A percentile compares a stretch with the other conserved stretches of the same genome.
Evolutionary conservation across 2,888 invertebrate species (phyloP).

Genomic region (Aethes cnicana): DNA sequence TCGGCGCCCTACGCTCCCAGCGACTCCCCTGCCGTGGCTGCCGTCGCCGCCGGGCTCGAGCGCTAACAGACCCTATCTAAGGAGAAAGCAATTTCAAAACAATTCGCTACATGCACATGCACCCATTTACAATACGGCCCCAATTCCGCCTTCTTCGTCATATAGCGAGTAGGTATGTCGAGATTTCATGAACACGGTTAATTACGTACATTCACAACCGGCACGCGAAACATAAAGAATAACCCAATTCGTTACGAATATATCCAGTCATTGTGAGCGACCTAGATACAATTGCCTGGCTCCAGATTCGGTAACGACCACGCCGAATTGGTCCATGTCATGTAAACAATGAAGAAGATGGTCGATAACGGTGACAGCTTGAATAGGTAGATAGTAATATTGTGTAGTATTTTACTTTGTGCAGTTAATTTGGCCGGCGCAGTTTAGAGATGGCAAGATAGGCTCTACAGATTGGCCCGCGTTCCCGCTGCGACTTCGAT

Average conservation of each 20-base stretch:
- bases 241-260: conserved; percentile 31
- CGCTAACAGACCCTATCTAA: background rate
- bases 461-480: conserved; percentile 50
- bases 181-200: conserved; percentile 29
- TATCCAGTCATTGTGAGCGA: conserved; percentile 42
- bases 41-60: background rate
- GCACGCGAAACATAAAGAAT: conserved; percentile 25
- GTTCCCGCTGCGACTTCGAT: conserved; percentile 55
- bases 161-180: conserved; percentile 15
- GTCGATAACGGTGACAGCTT: conserved; percentile 44
- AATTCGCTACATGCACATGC: conserved; percentile 9
- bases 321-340: conserved; percentile 48
- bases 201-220: conserved; percentile 27
- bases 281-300: conserved; percentile 48
- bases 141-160: conserved; percentile 16
- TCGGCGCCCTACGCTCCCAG: conserved; percentile 8
- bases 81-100: conserved; percentile 5
- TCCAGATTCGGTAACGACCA: conserved; percentile 49
- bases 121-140: conserved; percentile 23
- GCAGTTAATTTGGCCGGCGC: conserved; percentile 56
- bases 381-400: conserved; percentile 46
- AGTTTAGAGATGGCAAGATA: conserved; percentile 56
- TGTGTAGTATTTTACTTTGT: conserved; percentile 47
- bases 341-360: conserved; percentile 57
- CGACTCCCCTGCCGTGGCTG: background rate